A percentile compares a stretch with the other conserved stretches of the same genome.
Evolutionary conservation across 2,797 vertebrate species (phyloP).

Genomic region (Hafferia zeledoni): DNA sequence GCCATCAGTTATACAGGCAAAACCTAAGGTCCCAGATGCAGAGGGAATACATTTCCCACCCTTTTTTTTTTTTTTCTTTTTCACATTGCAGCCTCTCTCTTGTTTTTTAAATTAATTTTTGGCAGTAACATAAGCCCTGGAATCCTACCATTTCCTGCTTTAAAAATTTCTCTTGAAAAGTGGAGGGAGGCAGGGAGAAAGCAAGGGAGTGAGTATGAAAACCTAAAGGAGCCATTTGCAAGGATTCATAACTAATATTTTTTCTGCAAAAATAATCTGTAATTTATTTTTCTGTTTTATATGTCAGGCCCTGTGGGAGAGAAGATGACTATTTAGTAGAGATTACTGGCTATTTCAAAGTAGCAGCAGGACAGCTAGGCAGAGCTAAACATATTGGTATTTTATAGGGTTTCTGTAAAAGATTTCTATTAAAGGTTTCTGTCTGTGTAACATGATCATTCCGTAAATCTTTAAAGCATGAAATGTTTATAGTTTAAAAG

Average conservation of each 20-base stretch:
- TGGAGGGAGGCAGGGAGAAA: not conserved
- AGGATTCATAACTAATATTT: not conserved
- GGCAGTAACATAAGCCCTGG: slow-evolving; percentile 41
- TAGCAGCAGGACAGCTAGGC: not conserved
- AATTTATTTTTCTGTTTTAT: slow-evolving; percentile 15
- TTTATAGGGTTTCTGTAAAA: slow-evolving; percentile 14
- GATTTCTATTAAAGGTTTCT: not conserved
- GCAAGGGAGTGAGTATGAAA: not conserved
- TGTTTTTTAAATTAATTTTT: slow-evolving; percentile 51
- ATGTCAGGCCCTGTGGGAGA: not conserved
- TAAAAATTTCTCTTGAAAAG: slow-evolving; percentile 11
- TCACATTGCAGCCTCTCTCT: not conserved
- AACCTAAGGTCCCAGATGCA: not conserved
- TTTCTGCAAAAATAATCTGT: not conserved
- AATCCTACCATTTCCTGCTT: slow-evolving; percentile 38
- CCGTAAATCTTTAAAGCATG: slow-evolving; percentile 4
- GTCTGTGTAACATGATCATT: not conserved
- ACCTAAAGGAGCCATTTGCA: not conserved
- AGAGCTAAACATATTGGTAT: not conserved
- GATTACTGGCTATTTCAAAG: not conserved
- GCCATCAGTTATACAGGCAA: not conserved
- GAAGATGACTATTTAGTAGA: not conserved
- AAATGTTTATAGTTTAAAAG: slow-evolving; percentile 14
- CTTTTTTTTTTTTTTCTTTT: not conserved
- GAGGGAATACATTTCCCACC: not conserved